Base-by-base conservation (phyloP, 2,888 invertebrate species). In the Aleiodes alternator region DNA sequence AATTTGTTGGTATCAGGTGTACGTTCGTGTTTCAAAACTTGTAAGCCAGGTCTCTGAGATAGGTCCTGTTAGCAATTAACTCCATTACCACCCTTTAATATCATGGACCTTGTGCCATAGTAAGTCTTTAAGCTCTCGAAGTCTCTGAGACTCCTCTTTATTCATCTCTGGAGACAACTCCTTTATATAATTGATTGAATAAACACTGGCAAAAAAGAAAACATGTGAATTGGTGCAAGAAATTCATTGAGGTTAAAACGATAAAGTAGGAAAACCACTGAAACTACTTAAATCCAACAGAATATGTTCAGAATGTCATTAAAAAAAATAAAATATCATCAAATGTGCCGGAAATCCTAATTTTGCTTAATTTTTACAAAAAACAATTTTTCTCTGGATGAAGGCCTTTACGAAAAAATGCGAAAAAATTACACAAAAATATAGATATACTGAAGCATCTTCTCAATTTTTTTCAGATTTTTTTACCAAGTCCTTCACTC, bases 1-100 rank as follows among this genome's bases (percentile, higher is more conserved):
- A 86, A 88, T 88, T 89, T 88, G 88, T 89, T 85, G 87, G 89
- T 88, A 88, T 88, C 89, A 89, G 89, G 89, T 89, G 89, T 84
- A 80, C 79, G 78, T 82, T 84, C 85, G 86, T 87, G 86, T 86
- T 82, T 64, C 43, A 43, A 43, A 88, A 88, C 86, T 88, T 87
- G 86, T 89, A 89, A 89, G 88, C 89, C 87, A 82, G 83, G 85
- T 84, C 85, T 83, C 83, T 82, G 81, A 78, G 84, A 82, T 80
- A 81, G 78, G 80, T 69, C 61, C 74, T 72, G 73, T 69, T 83
- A 83, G 87, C 87, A 88, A 89, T 89, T 89, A 88, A 88, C 88
- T 89, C 88, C 84, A 89, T 89, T 89, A 89, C 89, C 88, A 88
- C 87, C 86, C 87, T 84, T 86, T 89, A 87, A 86, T 86, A 84